Percentiles rank a stretch among this genome's conserved stretches.
Conservation (phyloP, 2,113 vertebrate species). For the Pangasianodon hypophthalmus region DNA sequence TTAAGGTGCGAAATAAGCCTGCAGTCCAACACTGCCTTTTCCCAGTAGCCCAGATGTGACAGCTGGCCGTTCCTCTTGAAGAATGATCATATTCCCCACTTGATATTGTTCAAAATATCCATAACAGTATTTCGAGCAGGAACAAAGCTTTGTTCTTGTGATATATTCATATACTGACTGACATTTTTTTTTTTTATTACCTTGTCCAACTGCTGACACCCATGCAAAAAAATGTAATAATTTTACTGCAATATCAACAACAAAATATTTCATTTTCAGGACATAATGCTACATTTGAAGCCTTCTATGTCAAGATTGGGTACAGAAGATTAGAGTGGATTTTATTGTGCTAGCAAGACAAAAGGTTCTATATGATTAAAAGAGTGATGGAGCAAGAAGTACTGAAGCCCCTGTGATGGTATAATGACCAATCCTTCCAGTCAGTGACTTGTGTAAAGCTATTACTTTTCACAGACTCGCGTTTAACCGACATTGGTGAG, state of each 20-base stretch:
- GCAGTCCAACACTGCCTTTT: neutral
- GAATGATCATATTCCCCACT: neutral
- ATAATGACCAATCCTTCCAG: constrained; percentile 5
- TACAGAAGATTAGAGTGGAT: neutral
- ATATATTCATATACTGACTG: constrained; percentile 22
- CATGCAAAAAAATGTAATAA: neutral
- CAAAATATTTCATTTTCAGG: neutral
- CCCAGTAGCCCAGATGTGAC: constrained; percentile 16
- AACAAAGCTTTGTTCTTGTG: constrained; percentile 1
- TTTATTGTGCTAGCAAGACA: neutral
- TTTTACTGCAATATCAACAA: no score
- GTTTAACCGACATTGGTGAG: constrained; percentile 36
- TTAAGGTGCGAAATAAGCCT: neutral
- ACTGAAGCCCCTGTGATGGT: neutral
- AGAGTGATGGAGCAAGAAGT: neutral
- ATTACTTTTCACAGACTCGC: constrained; percentile 22
- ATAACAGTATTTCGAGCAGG: constrained; percentile 20
- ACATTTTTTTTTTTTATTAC: neutral
- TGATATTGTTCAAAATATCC: constrained; percentile 18
- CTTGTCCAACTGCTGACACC: constrained; percentile 1
- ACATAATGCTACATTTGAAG: neutral
- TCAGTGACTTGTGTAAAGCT: constrained; percentile 17
- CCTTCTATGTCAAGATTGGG: neutral
- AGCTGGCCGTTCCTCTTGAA: constrained; percentile 38
- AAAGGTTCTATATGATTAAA: neutral